These are phyloP conservation scores for Acholoe squamosa DNA, from an alignment of 2,888 invertebrate genomes.

Conservation along the genomic window DNA sequence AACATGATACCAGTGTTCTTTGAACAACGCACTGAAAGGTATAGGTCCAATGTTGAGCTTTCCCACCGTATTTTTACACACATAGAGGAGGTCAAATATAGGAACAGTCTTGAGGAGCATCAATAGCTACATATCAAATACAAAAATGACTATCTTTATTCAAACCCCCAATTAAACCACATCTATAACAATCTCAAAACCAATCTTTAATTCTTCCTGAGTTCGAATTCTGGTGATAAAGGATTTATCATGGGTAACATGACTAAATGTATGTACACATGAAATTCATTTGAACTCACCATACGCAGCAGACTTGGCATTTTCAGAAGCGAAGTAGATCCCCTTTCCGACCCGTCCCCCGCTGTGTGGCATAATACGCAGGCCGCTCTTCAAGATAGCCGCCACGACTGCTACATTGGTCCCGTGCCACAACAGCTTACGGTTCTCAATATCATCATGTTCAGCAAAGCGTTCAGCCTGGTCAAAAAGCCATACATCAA, in stretches of 20 bases:
- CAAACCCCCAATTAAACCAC: no score
- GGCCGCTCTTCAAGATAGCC: slow-evolving; percentile 83
- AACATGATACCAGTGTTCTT: slow-evolving; percentile 83
- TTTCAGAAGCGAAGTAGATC: slow-evolving; percentile 84
- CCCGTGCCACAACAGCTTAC: slow-evolving; percentile 84
- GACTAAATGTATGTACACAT: no score
- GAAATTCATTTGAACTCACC: slow-evolving; percentile 76
- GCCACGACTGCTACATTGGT: slow-evolving; percentile 84
- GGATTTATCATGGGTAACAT: no score
- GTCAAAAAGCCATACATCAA: background rate
- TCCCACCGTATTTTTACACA: no score
- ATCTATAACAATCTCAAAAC: no score
- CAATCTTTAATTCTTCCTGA: no score
- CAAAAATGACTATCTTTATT: no score
- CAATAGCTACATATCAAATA: no score
- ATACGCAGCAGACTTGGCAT: slow-evolving; percentile 83
- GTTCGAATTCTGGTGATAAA: no score
- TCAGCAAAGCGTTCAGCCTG: slow-evolving; percentile 76
- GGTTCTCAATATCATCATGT: slow-evolving; percentile 79
- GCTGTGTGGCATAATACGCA: slow-evolving; percentile 85
- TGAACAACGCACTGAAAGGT: slow-evolving; percentile 76
- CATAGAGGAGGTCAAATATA: no score
- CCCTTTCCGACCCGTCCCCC: slow-evolving; percentile 84
- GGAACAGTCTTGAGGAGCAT: no score
- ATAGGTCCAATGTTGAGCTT: background rate